phyloP scores from a whole-genome alignment of 2,113 vertebrate genomes.

The Gnathonemus longibarbis region DNA sequence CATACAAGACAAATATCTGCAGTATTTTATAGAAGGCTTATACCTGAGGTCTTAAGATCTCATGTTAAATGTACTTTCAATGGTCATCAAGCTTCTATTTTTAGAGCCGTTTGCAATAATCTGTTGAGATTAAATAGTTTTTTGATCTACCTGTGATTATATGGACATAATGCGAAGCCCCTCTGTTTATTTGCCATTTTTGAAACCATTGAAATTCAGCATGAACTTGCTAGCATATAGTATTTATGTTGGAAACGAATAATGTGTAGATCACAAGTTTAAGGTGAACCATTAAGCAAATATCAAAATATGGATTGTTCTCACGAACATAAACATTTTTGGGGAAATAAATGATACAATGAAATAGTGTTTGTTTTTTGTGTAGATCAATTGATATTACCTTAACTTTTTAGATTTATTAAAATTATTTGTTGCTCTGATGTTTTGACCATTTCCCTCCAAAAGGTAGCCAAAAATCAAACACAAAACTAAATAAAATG shows the following conservation, averaged over 20 bases:
- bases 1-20: background rate
- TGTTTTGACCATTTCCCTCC: background rate
- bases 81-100: background rate
- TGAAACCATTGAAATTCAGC: background rate
- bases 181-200: background rate
- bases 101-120: background rate
- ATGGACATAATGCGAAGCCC: background rate
- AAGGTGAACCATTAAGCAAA: background rate
- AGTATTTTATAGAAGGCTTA: background rate
- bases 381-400: background rate
- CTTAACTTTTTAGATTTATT: background rate
- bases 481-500: background rate
- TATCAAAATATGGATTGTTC: background rate
- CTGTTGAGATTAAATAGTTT: background rate
- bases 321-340: background rate
- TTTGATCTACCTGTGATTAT: background rate
- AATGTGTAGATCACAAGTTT: background rate
- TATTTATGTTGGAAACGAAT: background rate
- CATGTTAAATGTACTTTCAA: background rate
- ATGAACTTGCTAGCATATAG: background rate
- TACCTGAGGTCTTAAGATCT: no score
- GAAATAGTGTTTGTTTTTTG: background rate
- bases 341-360: background rate
- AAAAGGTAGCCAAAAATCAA: background rate
- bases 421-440: background rate